Percentiles rank a stretch among this genome's conserved stretches.
These are phyloP conservation scores for Pyrgilauda ruficollis DNA, from an alignment of 2,113 vertebrate species.

Conservation along the genomic window DNA sequence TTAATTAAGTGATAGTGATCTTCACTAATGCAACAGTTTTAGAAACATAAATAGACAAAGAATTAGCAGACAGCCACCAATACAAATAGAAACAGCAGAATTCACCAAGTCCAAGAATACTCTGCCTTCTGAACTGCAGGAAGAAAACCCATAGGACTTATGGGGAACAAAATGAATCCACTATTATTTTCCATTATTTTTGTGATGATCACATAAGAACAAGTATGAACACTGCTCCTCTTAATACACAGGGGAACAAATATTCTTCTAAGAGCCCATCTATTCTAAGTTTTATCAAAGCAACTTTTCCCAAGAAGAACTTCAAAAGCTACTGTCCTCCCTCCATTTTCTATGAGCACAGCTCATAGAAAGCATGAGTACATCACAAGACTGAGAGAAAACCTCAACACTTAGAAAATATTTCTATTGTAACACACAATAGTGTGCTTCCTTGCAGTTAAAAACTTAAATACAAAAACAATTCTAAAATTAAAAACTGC, in stretches of 20 bases:
- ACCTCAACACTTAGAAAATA: background rate
- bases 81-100: background rate
- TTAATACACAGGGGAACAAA: background rate
- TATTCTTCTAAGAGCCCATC: background rate
- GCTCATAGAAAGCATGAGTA: background rate
- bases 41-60: background rate
- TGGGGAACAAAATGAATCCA: background rate
- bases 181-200: background rate
- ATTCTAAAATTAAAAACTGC: background rate
- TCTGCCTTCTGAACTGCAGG: background rate
- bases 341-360: background rate
- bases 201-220: background rate
- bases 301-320: background rate
- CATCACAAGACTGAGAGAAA: background rate
- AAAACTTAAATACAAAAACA: background rate
- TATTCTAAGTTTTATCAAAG: background rate
- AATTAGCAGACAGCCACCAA: background rate
- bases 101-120: background rate
- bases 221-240: background rate
- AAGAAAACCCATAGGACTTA: fast-evolving
- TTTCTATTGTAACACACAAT: background rate
- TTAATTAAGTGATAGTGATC: background rate
- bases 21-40: background rate
- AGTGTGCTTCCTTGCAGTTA: background rate
- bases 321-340: background rate